phyloP scores from a whole-genome alignment of 2,888 invertebrate genomes.

The Diplazon laetatorius region DNA sequence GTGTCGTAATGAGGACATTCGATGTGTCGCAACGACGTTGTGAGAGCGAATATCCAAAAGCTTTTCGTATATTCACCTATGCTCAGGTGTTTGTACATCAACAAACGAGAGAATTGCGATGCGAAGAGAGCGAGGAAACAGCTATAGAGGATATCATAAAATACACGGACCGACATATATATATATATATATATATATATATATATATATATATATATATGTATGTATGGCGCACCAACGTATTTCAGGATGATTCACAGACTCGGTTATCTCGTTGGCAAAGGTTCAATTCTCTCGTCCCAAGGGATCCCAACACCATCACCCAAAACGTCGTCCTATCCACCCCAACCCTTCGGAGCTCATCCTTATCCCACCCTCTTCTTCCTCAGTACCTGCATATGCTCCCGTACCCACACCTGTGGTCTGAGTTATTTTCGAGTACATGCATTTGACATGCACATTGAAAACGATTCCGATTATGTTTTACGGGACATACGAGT shows the following conservation, averaged over 20 bases:
- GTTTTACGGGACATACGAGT: not conserved
- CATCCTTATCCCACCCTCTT: not conserved
- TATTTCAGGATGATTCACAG: slow-evolving; percentile 66
- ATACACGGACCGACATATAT: slow-evolving; percentile 19
- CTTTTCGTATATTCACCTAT: not conserved
- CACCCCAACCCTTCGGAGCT: slow-evolving; percentile 6
- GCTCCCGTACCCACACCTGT: slow-evolving; percentile 12
- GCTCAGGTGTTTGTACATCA: not conserved
- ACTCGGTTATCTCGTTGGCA: slow-evolving; percentile 63
- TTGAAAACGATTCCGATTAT: not conserved
- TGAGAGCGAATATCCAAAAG: slow-evolving; percentile 1
- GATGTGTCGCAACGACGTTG: not conserved
- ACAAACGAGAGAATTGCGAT: slow-evolving; percentile 4
- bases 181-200: slow-evolving; percentile 4
- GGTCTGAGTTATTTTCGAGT: slow-evolving; percentile 14
- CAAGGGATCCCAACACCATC: slow-evolving; percentile 24
- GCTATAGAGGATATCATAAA: slow-evolving; percentile 23
- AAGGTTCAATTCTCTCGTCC: slow-evolving; percentile 65
- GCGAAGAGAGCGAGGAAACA: slow-evolving; percentile 6
- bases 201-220: slow-evolving; percentile 15
- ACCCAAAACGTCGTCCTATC: slow-evolving; percentile 9
- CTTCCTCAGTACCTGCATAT: slow-evolving; percentile 12
- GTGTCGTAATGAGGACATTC: not conserved
- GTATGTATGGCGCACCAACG: slow-evolving; percentile 22
- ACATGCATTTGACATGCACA: slow-evolving; percentile 1